These are phyloP conservation scores for Coremacera marginata DNA, from an alignment of 2,888 invertebrate genomes.

Conservation along the genomic window DNA sequence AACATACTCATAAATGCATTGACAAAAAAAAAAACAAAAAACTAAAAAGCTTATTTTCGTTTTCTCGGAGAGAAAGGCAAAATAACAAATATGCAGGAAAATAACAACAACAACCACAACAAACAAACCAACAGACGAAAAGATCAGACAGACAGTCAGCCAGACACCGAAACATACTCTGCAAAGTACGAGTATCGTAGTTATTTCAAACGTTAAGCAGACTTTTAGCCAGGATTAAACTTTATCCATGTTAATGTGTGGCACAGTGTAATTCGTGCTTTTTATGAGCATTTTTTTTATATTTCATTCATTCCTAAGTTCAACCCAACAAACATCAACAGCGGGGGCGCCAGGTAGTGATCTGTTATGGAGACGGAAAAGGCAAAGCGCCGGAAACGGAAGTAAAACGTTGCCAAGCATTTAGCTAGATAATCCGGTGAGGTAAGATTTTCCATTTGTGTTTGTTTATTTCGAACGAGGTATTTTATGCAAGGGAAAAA, in stretches of 20 bases:
- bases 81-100: no score
- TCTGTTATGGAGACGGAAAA: neutral
- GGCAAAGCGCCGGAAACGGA: neutral
- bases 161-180: neutral
- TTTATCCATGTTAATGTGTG: slow-evolving; percentile 38
- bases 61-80: neutral
- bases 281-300: slow-evolving; percentile 18
- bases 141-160: neutral
- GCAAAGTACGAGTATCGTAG: neutral
- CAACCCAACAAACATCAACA: no score
- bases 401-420: slow-evolving; percentile 12
- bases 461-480: neutral
- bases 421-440: slow-evolving; percentile 1
- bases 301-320: neutral
- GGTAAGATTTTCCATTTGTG: slow-evolving; percentile 1
- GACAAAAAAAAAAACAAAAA: neutral
- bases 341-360: neutral
- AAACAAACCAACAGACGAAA: neutral
- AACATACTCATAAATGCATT: neutral
- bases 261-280: slow-evolving; percentile 35
- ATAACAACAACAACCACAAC: neutral
- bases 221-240: slow-evolving; percentile 38
- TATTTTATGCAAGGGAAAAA: neutral
- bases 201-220: slow-evolving; percentile 21
- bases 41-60: slow-evolving; percentile 16